A percentile compares a stretch with the other conserved stretches of the same genome.
phyloP scores from a whole-genome alignment of 2,113 vertebrate genomes.

The Phycodurus eques region DNA sequence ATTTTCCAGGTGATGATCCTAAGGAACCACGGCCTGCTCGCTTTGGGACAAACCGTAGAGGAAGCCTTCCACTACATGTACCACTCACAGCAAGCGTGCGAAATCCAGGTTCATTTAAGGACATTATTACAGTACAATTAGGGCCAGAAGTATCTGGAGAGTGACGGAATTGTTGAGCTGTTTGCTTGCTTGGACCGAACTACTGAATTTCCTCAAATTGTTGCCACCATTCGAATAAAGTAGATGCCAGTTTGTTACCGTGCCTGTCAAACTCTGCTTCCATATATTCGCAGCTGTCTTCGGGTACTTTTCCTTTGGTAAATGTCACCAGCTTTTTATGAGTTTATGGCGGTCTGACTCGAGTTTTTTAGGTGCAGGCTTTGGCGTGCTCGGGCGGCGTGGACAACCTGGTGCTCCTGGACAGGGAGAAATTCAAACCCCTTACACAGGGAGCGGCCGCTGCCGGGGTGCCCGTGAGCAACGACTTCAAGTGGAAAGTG shows the following conservation, averaged over 20 bases:
- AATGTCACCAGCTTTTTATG: too few relatives aligned
- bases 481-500: constrained; percentile 87
- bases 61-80: constrained; percentile 95
- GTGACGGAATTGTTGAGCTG: constrained; percentile 3
- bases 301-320: too few relatives aligned
- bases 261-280: too few relatives aligned
- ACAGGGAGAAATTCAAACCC: constrained; percentile 83
- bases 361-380: constrained; percentile 78
- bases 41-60: constrained; percentile 89
- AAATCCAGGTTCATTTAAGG: constrained; percentile 81
- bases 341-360: neutral
- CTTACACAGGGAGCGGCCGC: constrained; percentile 73
- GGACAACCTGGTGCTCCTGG: constrained; percentile 85
- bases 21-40: constrained; percentile 90
- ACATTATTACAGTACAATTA: neutral
- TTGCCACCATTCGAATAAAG: too few relatives aligned
- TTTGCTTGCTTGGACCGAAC: too few relatives aligned
- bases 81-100: constrained; percentile 88
- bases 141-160: constrained; percentile 17
- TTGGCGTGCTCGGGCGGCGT: constrained; percentile 81
- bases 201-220: too few relatives aligned
- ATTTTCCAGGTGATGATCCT: constrained; percentile 85
- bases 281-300: too few relatives aligned
- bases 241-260: too few relatives aligned
- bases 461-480: constrained; percentile 78